These are phyloP conservation scores for Chelon auratus DNA, from an alignment of 2,797 vertebrate species.

Conservation along the genomic window DNA sequence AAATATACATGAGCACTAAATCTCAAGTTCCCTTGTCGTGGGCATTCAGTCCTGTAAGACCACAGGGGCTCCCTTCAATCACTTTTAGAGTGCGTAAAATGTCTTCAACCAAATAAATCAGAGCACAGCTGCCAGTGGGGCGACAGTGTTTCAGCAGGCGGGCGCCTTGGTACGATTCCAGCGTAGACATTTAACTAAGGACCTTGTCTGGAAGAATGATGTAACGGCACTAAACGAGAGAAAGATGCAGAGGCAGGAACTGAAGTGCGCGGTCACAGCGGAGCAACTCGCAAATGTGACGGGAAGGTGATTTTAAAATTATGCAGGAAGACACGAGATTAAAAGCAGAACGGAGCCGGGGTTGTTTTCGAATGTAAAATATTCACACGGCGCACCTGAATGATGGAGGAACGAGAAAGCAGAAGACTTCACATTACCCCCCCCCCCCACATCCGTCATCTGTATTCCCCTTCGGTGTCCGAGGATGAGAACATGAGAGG, in stretches of 20 bases:
- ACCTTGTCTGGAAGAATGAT: constrained; percentile 66
- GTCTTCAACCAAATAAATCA: constrained; percentile 67
- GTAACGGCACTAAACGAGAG: constrained; percentile 22
- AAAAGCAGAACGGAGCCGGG: neutral
- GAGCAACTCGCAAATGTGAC: constrained; percentile 1
- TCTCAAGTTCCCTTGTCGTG: constrained; percentile 41
- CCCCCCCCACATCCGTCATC: constrained; percentile 37
- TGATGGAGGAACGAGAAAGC: constrained; percentile 48
- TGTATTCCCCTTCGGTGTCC: constrained; percentile 46
- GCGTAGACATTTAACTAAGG: constrained; percentile 52
- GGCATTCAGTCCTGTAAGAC: constrained; percentile 24
- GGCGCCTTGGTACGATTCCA: constrained; percentile 57
- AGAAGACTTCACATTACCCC: constrained; percentile 24
- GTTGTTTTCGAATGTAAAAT: constrained; percentile 39
- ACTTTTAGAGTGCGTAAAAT: constrained; percentile 48
- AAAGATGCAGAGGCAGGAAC: constrained; percentile 36
- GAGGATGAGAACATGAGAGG: constrained; percentile 20
- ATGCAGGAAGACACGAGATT: constrained; percentile 49
- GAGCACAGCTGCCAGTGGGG: constrained; percentile 42
- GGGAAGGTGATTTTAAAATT: constrained; percentile 15
- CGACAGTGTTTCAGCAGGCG: constrained; percentile 50
- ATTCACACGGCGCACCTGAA: constrained; percentile 45
- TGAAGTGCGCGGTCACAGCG: constrained; percentile 46
- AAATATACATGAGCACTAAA: constrained; percentile 42
- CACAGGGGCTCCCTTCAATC: constrained; percentile 61